A percentile compares a stretch with the other conserved stretches of the same genome.
phyloP scores from a whole-genome alignment of 2,113 vertebrate species.

The Bos taurus region DNA sequence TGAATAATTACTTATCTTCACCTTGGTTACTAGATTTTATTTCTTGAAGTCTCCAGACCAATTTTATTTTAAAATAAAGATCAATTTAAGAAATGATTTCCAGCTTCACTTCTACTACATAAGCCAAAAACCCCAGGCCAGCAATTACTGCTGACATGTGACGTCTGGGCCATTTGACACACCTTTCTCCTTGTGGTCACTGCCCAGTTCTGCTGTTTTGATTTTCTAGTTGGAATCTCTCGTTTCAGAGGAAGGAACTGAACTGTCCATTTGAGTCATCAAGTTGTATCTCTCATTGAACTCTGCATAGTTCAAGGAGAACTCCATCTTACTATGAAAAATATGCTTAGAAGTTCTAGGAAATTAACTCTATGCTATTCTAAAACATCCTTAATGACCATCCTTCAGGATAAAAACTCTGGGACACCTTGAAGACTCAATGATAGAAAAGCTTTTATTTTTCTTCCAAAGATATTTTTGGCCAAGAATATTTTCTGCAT shows the following conservation, averaged over 20 bases:
- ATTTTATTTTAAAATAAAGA: background rate
- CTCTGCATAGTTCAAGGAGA: background rate
- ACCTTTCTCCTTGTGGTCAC: background rate
- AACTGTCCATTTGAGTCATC: background rate
- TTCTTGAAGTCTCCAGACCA: background rate
- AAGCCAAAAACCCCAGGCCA: background rate
- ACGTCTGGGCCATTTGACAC: background rate
- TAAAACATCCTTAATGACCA: background rate
- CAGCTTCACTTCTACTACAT: background rate
- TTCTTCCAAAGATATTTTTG: background rate
- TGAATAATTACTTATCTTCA: background rate
- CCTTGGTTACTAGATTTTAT: background rate
- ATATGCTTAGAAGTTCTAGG: background rate
- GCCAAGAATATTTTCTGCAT: background rate
- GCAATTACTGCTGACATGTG: background rate
- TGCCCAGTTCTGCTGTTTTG: rapidly evolving
- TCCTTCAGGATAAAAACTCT: background rate
- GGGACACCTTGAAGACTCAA: background rate
- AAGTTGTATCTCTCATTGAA: background rate
- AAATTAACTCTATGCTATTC: background rate
- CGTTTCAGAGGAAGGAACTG: background rate
- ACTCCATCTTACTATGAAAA: background rate
- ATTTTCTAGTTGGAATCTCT: background rate
- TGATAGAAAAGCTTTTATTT: background rate
- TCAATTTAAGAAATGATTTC: background rate